Percentiles rank a stretch among this genome's conserved stretches.
These are phyloP conservation scores for Semaprochilodus insignis DNA, from an alignment of 2,797 vertebrate species.

Conservation along the genomic window DNA sequence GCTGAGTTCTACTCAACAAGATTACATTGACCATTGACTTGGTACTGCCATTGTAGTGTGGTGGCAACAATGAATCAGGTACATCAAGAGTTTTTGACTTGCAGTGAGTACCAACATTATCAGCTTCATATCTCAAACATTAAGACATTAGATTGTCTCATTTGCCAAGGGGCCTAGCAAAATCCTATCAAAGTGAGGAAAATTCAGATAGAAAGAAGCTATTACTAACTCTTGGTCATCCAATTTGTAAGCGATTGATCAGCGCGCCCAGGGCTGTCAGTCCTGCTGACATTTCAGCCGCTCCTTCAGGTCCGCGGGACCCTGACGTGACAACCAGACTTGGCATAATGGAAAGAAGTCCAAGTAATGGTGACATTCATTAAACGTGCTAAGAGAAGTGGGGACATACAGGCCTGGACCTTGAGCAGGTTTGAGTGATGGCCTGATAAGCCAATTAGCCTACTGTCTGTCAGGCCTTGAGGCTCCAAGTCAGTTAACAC, in stretches of 20 bases:
- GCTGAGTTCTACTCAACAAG: too few species aligned
- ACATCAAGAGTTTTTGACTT: too few species aligned
- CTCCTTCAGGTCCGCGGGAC: conserved; percentile 12
- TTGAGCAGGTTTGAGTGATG: conserved; percentile 22
- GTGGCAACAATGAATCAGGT: too few species aligned
- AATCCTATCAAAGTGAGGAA: conserved; percentile 27
- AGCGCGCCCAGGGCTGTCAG: not conserved
- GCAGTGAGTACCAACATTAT: not conserved
- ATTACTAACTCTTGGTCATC: conserved; percentile 20
- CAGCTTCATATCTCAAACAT: not conserved
- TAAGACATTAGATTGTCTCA: not conserved
- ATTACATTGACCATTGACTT: too few species aligned
- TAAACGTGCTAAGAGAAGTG: not conserved
- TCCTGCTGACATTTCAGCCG: conserved; percentile 28
- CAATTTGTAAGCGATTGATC: conserved; percentile 54
- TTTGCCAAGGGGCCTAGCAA: not conserved
- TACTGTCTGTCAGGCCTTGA: not conserved
- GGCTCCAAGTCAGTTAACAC: not conserved
- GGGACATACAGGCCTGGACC: conserved; percentile 1
- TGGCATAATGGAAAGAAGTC: conserved; percentile 15
- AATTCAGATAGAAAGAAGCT: conserved; percentile 27
- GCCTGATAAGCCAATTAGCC: conserved; percentile 25
- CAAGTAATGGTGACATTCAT: conserved; percentile 13
- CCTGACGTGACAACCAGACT: not conserved
- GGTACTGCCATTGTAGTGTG: too few species aligned